phyloP scores from a whole-genome alignment of 2,888 invertebrate genomes.

The Baronia brevicornis region DNA sequence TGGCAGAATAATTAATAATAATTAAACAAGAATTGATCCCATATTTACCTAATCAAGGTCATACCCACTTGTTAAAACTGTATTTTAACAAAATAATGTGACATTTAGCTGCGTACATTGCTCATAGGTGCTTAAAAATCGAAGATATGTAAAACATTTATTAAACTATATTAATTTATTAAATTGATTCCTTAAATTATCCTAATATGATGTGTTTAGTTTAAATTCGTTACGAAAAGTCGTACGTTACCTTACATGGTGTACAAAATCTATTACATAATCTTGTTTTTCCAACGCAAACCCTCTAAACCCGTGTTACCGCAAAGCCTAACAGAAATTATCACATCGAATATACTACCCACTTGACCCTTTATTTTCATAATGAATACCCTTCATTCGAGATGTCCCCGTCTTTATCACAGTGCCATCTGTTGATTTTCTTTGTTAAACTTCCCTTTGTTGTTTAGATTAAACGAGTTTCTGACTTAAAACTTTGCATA shows the following conservation, averaged over 20 bases:
- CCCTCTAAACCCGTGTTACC: conserved; percentile 22
- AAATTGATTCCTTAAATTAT: no score
- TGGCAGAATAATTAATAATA: no score
- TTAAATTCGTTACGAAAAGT: no score
- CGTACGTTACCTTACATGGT: background rate
- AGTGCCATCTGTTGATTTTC: conserved; percentile 62
- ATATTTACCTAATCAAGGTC: no score
- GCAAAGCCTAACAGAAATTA: conserved; percentile 25
- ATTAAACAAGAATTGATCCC: no score
- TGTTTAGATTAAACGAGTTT: conserved; percentile 29
- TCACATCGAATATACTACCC: conserved; percentile 23
- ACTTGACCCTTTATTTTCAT: conserved; percentile 47
- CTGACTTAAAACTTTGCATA: conserved; percentile 30
- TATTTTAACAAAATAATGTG: no score
- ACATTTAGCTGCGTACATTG: no score
- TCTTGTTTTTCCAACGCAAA: conserved; percentile 22
- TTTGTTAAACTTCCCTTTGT: conserved; percentile 47
- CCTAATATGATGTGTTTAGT: no score
- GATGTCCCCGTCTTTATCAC: conserved; percentile 42
- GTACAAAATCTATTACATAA: conserved; percentile 11
- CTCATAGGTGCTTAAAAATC: no score
- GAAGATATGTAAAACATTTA: no score
- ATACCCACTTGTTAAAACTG: no score
- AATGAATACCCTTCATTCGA: conserved; percentile 43
- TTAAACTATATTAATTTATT: no score